Base-by-base conservation (phyloP, 1,140 invertebrate genomes). In the Globodera ellingtonae region DNA sequence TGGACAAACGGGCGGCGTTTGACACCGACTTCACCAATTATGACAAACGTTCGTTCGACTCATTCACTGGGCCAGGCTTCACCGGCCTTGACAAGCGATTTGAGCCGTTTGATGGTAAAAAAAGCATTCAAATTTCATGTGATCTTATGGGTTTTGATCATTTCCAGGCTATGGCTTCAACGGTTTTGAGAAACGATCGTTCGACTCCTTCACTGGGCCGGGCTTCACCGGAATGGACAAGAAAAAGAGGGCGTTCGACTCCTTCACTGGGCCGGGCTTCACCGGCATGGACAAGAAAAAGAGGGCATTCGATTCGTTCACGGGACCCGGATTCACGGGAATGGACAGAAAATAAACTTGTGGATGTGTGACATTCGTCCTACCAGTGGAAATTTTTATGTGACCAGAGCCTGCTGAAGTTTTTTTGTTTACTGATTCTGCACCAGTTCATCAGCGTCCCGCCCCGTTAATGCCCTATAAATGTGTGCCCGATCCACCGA, bases 171-270 rank as follows among this genome's bases (percentile, higher is more conserved):
- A 75, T 44, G 83, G 81, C 7, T 84, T 83, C 75, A 78, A 71
- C 59, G 83, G 83, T 18, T 78, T 85, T 44, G 83, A 85, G 59
- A 85, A 85, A 52, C 72, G 84, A 47, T 69, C 83, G 9, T 85
- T 85, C 75, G 84, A 85, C 59, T 84, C 84, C 10, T 79, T 85
- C 56, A 79, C 69, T 21, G 81, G 84, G 35, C 70, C 65, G 7
- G 84, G 84, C n/a, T 85, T 85, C 75, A 83, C 84, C 21, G 84
- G 84, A 77, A 71, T 85, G 50, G 84, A 85, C 74, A 77, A 66
- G 46, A 67, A 69, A 47, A 85, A 85, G 62, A 67, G 52, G 65
- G 72, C 72, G 13, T 83, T 83, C 71, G 82, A 83, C 50, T 83
- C 82, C 4, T 75, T 83, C 52, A 67, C 73, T 47, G 82, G 82